Base-by-base conservation (phyloP, 2,888 invertebrate genomes). In the Monoplex corrugatus region DNA sequence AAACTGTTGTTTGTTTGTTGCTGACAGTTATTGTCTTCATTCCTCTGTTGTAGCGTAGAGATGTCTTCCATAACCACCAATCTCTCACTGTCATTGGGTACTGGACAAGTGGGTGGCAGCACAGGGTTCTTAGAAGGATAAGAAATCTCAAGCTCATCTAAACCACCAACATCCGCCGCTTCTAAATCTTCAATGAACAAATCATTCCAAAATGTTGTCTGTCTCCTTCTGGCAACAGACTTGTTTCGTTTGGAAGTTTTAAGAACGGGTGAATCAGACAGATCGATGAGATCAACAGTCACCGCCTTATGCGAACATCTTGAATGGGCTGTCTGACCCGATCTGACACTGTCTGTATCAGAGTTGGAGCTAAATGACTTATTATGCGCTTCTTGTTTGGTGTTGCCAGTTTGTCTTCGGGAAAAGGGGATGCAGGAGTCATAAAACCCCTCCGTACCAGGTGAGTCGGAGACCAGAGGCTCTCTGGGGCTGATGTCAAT, bases 101-200 rank as follows among this genome's bases (percentile, higher is more conserved):
- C 87, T 13, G 40, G 35, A 44, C 35, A 44, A 1, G 43, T n/a
- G 10, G 38, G 44, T 2, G 83, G 83, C 16, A 82, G 72, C 63
- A 88, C n/a, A 28, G 83, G 72, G 72, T 88, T 50, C 43, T 35
- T 88, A 23, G 87, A 84, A 38, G 90, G 90, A 63, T 86, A 87
- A 16, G 84, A 78, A 68, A 90, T 87, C 75, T 87, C 57, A 13
- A 88, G 40, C 32, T 89, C 83, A 40, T 72, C 45, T 44, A 91
- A 68, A 50, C 87, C 38, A 13, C 89, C 43, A 16, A 82, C 83
- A 38, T 91, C 90, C 57, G 45, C 32, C 3, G 43, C 50, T 82
- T 91, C 91, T 44, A 91, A 75, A 89, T 91, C 91, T 75, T 91
- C 91, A 44, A 91, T 28, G 72, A 86, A 86, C 78, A 91, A 57